Evolutionary conservation across 2,797 vertebrate species (phyloP).

Genomic region (Taeniopygia guttata): DNA sequence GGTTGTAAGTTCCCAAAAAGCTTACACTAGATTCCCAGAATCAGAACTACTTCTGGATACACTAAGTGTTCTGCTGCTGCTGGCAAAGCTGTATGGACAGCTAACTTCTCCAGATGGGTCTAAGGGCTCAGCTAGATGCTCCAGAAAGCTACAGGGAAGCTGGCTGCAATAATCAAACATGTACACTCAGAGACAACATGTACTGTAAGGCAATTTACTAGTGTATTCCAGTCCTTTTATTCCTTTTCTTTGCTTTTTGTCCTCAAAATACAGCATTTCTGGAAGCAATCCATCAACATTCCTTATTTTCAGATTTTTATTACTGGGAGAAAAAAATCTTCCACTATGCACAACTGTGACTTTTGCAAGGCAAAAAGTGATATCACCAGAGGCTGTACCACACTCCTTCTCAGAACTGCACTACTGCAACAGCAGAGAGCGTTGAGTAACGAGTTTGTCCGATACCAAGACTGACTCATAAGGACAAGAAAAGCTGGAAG

Average conservation of each 20-base stretch:
- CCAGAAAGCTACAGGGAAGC: not conserved
- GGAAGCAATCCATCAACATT: not conserved
- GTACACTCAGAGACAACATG: not conserved
- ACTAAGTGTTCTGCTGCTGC: not conserved
- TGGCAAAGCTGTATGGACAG: not conserved
- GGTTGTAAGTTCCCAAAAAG: not conserved
- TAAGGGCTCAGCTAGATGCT: not conserved
- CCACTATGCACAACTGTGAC: rapidly evolving
- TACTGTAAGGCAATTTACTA: not conserved
- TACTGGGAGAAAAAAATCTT: rapidly evolving
- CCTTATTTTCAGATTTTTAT: not conserved
- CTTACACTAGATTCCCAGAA: not conserved
- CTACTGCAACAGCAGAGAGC: not conserved
- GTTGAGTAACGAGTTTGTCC: not conserved
- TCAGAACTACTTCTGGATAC: not conserved
- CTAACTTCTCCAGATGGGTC: not conserved
- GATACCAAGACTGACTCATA: not conserved
- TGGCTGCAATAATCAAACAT: not conserved
- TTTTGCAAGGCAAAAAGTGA: not conserved
- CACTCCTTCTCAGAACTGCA: not conserved
- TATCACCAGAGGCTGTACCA: not conserved
- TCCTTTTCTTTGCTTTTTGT: not conserved
- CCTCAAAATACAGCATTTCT: not conserved
- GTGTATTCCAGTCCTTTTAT: not conserved
- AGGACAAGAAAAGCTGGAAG: not conserved